Evolutionary conservation across 2,888 invertebrate genomes (phyloP), one percentile per base, ranked within the genome.

Genomic region (Pharmacophagus antenor): DNA sequence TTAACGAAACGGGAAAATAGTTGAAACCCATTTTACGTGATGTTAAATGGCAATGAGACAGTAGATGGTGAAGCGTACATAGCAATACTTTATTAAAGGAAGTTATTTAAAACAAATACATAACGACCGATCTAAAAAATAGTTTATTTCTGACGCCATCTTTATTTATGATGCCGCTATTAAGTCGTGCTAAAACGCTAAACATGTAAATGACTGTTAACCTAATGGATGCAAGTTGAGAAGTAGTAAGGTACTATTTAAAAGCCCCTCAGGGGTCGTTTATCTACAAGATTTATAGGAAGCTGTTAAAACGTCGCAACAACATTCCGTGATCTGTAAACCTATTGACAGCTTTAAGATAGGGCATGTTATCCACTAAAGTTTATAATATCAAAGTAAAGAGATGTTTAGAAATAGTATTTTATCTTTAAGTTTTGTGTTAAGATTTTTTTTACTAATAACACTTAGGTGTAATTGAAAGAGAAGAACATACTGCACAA

Each of bases 281-380:
- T 51, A 51, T 51, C 50, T 20, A 21, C 21, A 37, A 51, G 15
- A 51, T 51, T 51, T 51, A 51, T 51, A 51, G 50, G 50, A 20
- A 31, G 20, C 31, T 20, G 37, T 51, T 51, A 51, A 50, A 51
- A 21, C 20, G 37, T 31, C 50, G 50, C 21, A 51, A 51, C 12
- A 27, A 31, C 31, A 31, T 31, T 51, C 20, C 37, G 6, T 15
- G 31, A 12, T 31, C 50, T 37, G 31, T 37, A 20, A 51, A 44
- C 10, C 44, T 12, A 46, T 44, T 20, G 15, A 23, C 18, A 44
- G 37, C n/a, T 2, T n/a, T 37, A 15, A 37, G 37, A 37, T 37
- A 37, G n/a, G 37, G n/a, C 15, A 37, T 37, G 2, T 3, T 37
- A 37, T 37, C 15, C 37, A 37, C 3, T 37, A n/a, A 37, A 15